These are phyloP conservation scores for Stomatorhinus ivindoensis DNA, from an alignment of 2,113 vertebrate genomes.

Conservation along the genomic window DNA sequence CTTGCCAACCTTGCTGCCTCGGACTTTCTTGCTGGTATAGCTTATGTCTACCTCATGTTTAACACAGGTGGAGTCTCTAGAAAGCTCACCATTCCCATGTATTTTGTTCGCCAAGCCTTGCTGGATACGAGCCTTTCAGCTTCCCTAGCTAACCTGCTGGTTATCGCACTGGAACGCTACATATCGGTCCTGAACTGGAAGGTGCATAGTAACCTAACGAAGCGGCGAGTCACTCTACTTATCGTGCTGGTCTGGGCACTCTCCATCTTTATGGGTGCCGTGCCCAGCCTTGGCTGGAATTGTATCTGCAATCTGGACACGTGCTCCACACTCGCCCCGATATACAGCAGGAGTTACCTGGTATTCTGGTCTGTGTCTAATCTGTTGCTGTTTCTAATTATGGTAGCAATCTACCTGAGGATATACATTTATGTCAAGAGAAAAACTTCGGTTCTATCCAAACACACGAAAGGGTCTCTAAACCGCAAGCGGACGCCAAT, in stretches of 20 bases:
- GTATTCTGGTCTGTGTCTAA: conserved; percentile 89
- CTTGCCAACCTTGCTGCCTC: conserved; percentile 88
- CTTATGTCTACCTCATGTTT: conserved; percentile 94
- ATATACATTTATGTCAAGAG: conserved; percentile 89
- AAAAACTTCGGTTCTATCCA: conserved; percentile 73
- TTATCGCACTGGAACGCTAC: conserved; percentile 91
- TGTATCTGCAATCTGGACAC: conserved; percentile 78
- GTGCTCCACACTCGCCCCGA: conserved; percentile 84
- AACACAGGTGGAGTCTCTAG: conserved; percentile 77
- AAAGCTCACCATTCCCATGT: conserved; percentile 71
- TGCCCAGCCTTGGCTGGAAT: conserved; percentile 93
- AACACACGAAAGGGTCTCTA: conserved; percentile 78
- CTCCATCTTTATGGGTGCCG: conserved; percentile 86
- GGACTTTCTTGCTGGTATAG: conserved; percentile 91
- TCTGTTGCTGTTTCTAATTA: conserved; percentile 80
- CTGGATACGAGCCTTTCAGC: conserved; percentile 87
- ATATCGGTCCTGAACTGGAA: conserved; percentile 86
- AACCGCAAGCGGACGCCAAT: conserved; percentile 82
- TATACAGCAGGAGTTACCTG: conserved; percentile 93
- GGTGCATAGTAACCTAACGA: conserved; percentile 88
- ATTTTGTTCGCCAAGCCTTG: conserved; percentile 90
- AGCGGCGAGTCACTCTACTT: conserved; percentile 83
- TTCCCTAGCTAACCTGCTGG: conserved; percentile 82
- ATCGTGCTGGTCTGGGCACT: conserved; percentile 82
- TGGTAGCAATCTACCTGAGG: conserved; percentile 83